Evolutionary conservation across 1,140 invertebrate species (phyloP).

Genomic region (Prorops nasuta): DNA sequence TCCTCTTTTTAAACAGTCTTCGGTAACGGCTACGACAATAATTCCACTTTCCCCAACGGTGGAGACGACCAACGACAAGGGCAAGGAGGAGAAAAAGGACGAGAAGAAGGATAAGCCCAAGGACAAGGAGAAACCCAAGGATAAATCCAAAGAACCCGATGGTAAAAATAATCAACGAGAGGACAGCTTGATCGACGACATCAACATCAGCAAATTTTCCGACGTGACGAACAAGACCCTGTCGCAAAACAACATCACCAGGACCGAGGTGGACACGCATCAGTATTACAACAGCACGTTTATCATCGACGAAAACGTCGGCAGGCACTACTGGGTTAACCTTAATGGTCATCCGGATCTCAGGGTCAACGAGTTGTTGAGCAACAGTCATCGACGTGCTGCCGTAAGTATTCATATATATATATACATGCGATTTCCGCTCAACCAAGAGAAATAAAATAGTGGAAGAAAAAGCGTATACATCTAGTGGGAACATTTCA

Average conservation of each 20-base stretch:
- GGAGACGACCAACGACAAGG: slow-evolving; percentile 8
- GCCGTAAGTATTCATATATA: slow-evolving; percentile 64
- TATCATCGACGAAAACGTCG: slow-evolving; percentile 59
- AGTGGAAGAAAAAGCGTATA: no score
- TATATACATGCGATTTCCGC: background rate
- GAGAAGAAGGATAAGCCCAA: background rate
- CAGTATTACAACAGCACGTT: slow-evolving; percentile 78
- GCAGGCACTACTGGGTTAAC: slow-evolving; percentile 71
- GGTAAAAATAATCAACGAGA: slow-evolving; percentile 5
- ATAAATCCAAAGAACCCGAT: background rate
- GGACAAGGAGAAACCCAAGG: slow-evolving; percentile 2
- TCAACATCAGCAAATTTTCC: slow-evolving; percentile 46
- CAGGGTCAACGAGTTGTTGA: slow-evolving; percentile 71
- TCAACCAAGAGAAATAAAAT: no score
- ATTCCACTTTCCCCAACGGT: slow-evolving; percentile 27
- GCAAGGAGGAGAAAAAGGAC: background rate
- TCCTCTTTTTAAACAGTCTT: background rate
- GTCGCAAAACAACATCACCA: slow-evolving; percentile 54
- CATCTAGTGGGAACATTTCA: no score
- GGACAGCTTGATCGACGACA: slow-evolving; percentile 36
- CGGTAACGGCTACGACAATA: slow-evolving; percentile 26
- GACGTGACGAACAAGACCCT: slow-evolving; percentile 50
- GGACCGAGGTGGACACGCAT: slow-evolving; percentile 64
- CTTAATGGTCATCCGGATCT: slow-evolving; percentile 62
- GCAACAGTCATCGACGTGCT: slow-evolving; percentile 82